Base-by-base conservation (phyloP, 1,140 invertebrate species). In the Drosophila ercepeae region DNA sequence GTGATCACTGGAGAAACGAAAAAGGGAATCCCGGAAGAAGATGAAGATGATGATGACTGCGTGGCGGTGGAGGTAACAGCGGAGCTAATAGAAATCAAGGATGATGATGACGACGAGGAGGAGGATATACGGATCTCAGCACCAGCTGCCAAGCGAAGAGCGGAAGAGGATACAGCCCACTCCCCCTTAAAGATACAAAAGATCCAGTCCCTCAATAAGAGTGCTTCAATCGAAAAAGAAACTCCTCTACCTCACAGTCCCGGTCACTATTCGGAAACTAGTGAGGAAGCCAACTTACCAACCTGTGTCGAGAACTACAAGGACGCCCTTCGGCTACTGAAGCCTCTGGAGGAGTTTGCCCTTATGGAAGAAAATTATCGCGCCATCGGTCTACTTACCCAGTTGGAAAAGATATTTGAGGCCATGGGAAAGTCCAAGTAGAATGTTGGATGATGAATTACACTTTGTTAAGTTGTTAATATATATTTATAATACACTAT, bases 291-390 rank as follows among this genome's bases (percentile, higher is more conserved):
- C 0, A 58, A 77, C 41, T 29, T 90, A 19, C 81, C 89, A 3
- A 61, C 57, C 1, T 61, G 57, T 7, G 84, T 90, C 8, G 57
- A 52, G 4, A 83, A 44, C 65, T 90, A 90, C 54, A 60, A 57
- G 36, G 89, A 91, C 60, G 89, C 89, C 0, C 53, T 91, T 25
- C 79, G 70, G n/a, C 70, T 89, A n/a, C 74, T 91, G 0, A 90
- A 84, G 32, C 89, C 89, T 3, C 34, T 91, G 1, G 89, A 90
- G 29, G 89, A 91, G 1, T 91, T 90, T 14, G 89, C 78, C 0
- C 54, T 91, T 27, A 52, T 90, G 13, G 74, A 90, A 48, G 89
- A 90, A 29, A 90, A 91, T 42, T 91, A 90, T 69, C 86, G 89
- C 14, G 89, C 76, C 27, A 91, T 91, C n/a, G 89, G 89, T 0